Conservation (phyloP, 2,888 invertebrate genomes). For the Idaea aversata region DNA sequence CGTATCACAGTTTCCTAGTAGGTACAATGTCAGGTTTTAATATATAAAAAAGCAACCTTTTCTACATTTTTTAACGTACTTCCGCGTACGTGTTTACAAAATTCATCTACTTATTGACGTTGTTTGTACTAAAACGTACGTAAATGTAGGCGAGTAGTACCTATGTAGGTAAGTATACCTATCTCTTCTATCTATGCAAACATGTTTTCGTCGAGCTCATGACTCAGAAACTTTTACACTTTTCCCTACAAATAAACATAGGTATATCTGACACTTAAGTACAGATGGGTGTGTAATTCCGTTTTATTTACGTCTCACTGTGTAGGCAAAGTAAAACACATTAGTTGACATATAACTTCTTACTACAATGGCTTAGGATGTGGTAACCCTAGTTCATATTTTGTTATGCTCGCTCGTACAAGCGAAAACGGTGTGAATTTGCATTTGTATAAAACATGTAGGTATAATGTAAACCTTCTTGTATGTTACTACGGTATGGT, state of each 20-base stretch:
- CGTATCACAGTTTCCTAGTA: too few species aligned
- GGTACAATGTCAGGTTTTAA: too few species aligned
- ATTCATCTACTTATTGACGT: too few species aligned
- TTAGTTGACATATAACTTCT: not conserved
- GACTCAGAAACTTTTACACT: not conserved
- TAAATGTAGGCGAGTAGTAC: not conserved
- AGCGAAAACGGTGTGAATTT: not conserved
- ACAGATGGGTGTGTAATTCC: not conserved
- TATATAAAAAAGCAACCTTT: too few species aligned
- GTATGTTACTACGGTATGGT: too few species aligned
- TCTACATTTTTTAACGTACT: too few species aligned
- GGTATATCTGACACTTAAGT: not conserved
- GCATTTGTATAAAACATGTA: not conserved
- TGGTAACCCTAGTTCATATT: not conserved
- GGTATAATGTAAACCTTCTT: not conserved
- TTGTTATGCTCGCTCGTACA: not conserved
- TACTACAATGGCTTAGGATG: not conserved
- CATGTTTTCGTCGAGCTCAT: not conserved
- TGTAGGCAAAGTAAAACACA: not conserved
- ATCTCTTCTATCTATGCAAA: not conserved
- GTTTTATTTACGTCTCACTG: not conserved
- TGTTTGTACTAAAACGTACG: too few species aligned
- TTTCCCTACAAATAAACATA: not conserved
- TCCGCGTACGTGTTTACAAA: too few species aligned
- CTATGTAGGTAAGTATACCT: not conserved